Conservation (phyloP, 2,797 vertebrate genomes). For the Sternarchorhynchus goeldii region DNA sequence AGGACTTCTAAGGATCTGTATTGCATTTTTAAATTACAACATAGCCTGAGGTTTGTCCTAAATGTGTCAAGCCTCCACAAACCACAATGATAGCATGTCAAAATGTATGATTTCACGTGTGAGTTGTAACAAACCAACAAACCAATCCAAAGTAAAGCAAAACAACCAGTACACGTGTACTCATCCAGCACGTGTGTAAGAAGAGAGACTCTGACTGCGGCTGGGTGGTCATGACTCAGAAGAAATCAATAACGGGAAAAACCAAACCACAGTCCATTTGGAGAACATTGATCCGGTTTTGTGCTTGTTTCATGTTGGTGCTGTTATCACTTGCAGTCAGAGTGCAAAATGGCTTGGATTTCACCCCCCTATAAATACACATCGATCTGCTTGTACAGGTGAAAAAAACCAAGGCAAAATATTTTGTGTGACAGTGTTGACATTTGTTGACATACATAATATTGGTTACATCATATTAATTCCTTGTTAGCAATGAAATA, state of each 20-base stretch:
- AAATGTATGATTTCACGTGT: neutral
- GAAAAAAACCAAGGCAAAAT: slow-evolving; percentile 66
- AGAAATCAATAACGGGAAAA: slow-evolving; percentile 40
- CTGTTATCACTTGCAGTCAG: slow-evolving; percentile 42
- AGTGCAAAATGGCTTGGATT: slow-evolving; percentile 66
- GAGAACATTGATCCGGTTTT: slow-evolving; percentile 24
- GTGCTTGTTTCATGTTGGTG: slow-evolving; percentile 4
- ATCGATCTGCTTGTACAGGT: slow-evolving; percentile 72
- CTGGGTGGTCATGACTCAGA: slow-evolving; percentile 27
- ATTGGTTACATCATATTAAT: neutral
- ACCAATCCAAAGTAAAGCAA: neutral
- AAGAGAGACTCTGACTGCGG: neutral
- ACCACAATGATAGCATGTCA: neutral
- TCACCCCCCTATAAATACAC: slow-evolving; percentile 74
- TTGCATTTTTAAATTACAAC: slow-evolving; percentile 1
- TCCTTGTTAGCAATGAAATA: neutral
- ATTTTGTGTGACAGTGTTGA: slow-evolving; percentile 63
- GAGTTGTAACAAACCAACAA: neutral
- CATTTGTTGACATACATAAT: slow-evolving; percentile 47
- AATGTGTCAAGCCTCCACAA: neutral
- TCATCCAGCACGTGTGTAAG: neutral
- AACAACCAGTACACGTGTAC: neutral
- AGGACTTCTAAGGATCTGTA: neutral
- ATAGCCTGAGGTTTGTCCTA: neutral
- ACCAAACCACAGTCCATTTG: slow-evolving; percentile 32